These are phyloP conservation scores for Deroplatys truncata DNA, from an alignment of 2,888 invertebrate genomes.

Conservation along the genomic window DNA sequence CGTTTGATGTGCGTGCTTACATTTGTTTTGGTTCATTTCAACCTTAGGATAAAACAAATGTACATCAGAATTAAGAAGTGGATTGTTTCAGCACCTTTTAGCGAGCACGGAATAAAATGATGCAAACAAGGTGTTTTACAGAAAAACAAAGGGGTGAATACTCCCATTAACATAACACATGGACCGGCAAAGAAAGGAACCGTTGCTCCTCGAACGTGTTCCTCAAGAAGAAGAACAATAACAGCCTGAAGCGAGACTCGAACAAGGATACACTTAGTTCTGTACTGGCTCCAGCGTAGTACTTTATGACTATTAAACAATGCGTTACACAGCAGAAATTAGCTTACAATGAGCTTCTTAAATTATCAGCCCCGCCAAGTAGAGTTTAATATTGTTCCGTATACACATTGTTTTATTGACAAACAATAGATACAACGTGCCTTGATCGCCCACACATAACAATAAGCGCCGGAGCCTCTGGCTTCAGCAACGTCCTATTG, in stretches of 20 bases:
- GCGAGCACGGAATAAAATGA: no score
- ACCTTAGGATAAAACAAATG: no score
- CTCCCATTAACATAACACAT: background rate
- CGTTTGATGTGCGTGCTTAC: no score
- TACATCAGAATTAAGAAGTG: no score
- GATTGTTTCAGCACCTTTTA: no score
- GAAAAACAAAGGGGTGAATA: no score
- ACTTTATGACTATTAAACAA: background rate
- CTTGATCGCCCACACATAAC: background rate
- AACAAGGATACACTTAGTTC: background rate
- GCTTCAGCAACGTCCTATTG: background rate
- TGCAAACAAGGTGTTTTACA: no score
- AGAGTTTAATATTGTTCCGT: background rate
- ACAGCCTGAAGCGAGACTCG: background rate
- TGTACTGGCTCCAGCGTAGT: background rate
- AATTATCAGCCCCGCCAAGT: background rate
- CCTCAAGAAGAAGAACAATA: background rate
- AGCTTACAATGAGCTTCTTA: background rate
- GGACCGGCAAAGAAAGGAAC: background rate
- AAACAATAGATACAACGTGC: background rate
- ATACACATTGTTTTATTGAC: background rate
- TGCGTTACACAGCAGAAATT: background rate
- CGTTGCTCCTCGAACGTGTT: background rate
- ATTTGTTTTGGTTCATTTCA: no score
- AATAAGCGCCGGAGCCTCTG: background rate